Conservation (phyloP, 2,888 invertebrate species). For the Pyrrhosoma nymphula region DNA sequence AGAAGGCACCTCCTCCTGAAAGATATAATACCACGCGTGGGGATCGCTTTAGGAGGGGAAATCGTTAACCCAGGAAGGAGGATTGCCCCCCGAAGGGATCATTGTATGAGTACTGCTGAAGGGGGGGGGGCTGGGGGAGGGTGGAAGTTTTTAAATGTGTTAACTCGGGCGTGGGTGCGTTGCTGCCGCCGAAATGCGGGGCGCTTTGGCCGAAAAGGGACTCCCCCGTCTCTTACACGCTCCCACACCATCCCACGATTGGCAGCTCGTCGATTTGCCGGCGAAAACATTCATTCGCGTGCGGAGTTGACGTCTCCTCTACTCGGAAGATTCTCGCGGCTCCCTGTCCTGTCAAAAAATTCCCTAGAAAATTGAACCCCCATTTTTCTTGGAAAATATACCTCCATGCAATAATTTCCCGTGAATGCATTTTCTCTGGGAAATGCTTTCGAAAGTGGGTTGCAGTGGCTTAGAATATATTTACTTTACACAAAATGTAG, state of each 20-base stretch:
- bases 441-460: too few species aligned
- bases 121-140: neutral
- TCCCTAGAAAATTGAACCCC: too few species aligned
- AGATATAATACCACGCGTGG: too few species aligned
- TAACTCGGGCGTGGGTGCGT: slow-evolving; percentile 18
- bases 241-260: neutral
- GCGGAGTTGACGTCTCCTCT: neutral
- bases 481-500: too few species aligned
- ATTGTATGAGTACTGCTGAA: neutral
- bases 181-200: neutral
- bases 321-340: neutral
- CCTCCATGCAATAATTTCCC: too few species aligned
- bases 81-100: neutral
- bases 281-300: neutral
- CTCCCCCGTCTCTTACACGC: neutral
- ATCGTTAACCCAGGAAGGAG: neutral
- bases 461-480: too few species aligned
- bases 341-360: too few species aligned
- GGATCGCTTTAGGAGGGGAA: slow-evolving; percentile 20
- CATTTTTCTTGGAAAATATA: too few species aligned
- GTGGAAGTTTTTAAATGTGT: slow-evolving; percentile 2
- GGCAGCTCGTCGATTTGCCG: neutral
- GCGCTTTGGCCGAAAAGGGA: neutral
- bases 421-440: too few species aligned
- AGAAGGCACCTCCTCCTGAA: neutral